phyloP scores from a whole-genome alignment of 2,797 vertebrate species.

The Crocodylus rhombifer region DNA sequence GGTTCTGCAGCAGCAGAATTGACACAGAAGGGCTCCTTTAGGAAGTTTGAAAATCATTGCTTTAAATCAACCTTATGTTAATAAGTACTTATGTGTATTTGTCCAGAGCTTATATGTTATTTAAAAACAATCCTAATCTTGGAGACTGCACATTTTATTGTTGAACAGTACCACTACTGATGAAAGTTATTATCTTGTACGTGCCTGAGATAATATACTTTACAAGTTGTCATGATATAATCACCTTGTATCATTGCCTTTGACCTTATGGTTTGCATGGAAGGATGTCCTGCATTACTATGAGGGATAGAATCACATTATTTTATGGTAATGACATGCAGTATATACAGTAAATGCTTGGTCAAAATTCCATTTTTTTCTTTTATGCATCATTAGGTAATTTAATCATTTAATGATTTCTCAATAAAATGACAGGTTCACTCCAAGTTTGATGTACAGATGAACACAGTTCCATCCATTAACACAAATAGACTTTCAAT shows the following conservation, averaged over 20 bases:
- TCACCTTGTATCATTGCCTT: constrained; percentile 42
- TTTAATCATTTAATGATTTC: constrained; percentile 65
- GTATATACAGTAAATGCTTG: neutral
- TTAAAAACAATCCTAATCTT: neutral
- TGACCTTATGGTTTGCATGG: constrained; percentile 33
- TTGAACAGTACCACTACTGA: too few relatives aligned
- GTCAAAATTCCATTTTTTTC: constrained; percentile 32
- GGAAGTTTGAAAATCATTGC: too few relatives aligned
- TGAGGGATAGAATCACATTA: neutral
- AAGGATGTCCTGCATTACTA: constrained; percentile 10
- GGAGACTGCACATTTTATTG: too few relatives aligned
- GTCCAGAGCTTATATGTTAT: neutral
- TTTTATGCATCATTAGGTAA: constrained; percentile 53
- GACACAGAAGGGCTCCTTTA: too few relatives aligned
- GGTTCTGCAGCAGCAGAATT: too few relatives aligned
- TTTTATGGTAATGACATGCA: constrained; percentile 20
- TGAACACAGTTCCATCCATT: constrained; percentile 35
- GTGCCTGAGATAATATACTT: neutral
- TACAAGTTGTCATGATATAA: constrained; percentile 29
- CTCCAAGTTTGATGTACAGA: constrained; percentile 40
- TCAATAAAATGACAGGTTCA: constrained; percentile 53
- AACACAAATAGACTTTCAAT: constrained; percentile 59
- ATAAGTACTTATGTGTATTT: neutral
- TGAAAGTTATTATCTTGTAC: too few relatives aligned
- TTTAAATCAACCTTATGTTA: neutral